Evolutionary conservation across 2,797 vertebrate species (phyloP).

Genomic region (Platyrinchus mystaceus): DNA sequence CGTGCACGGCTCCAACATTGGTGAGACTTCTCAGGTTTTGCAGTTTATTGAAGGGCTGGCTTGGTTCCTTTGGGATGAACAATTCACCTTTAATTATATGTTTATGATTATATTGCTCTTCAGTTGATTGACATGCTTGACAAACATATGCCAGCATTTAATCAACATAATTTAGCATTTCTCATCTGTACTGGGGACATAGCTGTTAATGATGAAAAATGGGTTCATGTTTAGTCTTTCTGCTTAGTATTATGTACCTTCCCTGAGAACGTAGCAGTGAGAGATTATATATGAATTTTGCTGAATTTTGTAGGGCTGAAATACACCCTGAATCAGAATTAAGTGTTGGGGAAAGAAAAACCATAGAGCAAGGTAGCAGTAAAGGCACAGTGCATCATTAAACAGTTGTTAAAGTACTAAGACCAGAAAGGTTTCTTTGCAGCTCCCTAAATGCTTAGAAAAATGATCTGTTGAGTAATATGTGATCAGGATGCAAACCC

Average conservation of each 20-base stretch:
- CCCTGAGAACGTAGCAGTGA: background rate
- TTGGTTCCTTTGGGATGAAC: background rate
- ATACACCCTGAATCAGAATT: background rate
- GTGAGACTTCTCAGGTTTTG: background rate
- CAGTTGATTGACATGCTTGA: background rate
- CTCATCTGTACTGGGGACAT: background rate
- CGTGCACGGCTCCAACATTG: fast-evolving
- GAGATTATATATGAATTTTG: background rate
- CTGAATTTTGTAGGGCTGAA: background rate
- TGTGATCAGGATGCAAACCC: background rate
- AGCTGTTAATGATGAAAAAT: background rate
- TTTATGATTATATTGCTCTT: background rate
- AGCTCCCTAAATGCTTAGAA: background rate
- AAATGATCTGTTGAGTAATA: background rate
- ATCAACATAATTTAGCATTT: background rate
- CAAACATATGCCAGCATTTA: background rate
- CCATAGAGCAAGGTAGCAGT: background rate
- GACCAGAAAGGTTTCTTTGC: background rate
- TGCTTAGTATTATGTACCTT: background rate
- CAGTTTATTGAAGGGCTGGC: background rate
- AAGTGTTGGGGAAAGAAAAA: background rate
- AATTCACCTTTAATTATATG: background rate
- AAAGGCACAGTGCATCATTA: background rate
- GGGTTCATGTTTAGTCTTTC: background rate
- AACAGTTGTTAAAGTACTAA: background rate